Conservation (phyloP, 2,113 vertebrate species). For the Oplegnathus fasciatus region DNA sequence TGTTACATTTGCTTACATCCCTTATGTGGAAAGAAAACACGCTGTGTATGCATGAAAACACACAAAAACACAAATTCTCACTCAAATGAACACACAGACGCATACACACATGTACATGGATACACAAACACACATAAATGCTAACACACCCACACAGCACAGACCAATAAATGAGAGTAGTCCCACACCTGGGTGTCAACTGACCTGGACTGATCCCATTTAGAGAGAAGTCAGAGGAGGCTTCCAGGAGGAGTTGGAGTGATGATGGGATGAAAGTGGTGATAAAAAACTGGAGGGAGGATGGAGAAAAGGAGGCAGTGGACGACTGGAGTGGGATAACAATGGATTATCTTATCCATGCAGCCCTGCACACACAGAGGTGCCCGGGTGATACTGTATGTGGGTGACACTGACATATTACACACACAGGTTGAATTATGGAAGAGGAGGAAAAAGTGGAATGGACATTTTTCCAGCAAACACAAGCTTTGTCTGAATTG, state of each 20-base stretch:
- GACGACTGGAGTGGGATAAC: slow-evolving; percentile 53
- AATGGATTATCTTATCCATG: slow-evolving; percentile 58
- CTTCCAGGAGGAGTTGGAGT: slow-evolving; percentile 69
- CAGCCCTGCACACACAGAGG: slow-evolving; percentile 39
- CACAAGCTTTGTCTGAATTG: not conserved
- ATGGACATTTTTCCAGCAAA: slow-evolving; percentile 2
- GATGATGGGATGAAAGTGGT: slow-evolving; percentile 76
- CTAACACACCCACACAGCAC: slow-evolving; percentile 13
- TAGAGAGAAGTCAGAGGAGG: slow-evolving; percentile 73
- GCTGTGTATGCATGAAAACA: not conserved
- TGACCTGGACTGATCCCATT: slow-evolving; percentile 83
- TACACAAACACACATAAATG: not conserved
- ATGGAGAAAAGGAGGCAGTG: slow-evolving; percentile 59
- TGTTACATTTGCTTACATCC: not conserved
- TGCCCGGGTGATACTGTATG: slow-evolving; percentile 11
- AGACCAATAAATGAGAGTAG: slow-evolving; percentile 45
- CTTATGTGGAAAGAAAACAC: not conserved
- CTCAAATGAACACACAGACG: slow-evolving; percentile 14
- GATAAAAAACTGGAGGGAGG: slow-evolving; percentile 76
- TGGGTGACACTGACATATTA: slow-evolving; percentile 41
- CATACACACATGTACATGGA: slow-evolving; percentile 6
- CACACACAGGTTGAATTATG: slow-evolving; percentile 23
- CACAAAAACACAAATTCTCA: slow-evolving; percentile 8
- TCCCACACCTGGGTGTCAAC: slow-evolving; percentile 69
- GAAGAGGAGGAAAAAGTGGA: not conserved